These are phyloP conservation scores for Acipenser transmontanus DNA, from an alignment of 2,797 vertebrate species.

Conservation along the genomic window DNA sequence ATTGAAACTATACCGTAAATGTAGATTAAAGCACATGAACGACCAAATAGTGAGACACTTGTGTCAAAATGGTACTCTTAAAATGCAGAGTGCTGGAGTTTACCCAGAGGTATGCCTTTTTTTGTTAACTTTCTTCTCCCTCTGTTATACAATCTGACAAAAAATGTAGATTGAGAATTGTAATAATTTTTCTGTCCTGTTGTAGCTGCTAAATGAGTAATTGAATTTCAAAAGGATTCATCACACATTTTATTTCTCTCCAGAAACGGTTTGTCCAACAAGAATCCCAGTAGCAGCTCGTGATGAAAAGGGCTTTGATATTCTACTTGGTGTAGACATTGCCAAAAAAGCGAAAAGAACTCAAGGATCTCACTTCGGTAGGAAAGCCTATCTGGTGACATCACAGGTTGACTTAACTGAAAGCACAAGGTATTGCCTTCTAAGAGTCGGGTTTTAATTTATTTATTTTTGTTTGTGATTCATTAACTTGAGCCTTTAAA, in stretches of 20 bases:
- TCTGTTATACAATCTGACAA: too few species aligned
- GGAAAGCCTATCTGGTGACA: conserved; percentile 84
- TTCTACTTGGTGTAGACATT: conserved; percentile 82
- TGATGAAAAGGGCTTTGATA: conserved; percentile 94
- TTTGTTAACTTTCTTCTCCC: too few species aligned
- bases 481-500: neutral
- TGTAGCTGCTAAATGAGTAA: neutral
- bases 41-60: too few species aligned
- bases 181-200: too few species aligned
- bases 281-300: conserved; percentile 83
- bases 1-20: too few species aligned
- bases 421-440: conserved; percentile 70
- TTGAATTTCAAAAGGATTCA: neutral
- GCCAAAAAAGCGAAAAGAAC: conserved; percentile 86
- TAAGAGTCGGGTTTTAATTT: neutral
- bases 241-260: conserved; percentile 18
- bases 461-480: conserved; percentile 3
- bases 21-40: too few species aligned
- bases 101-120: too few species aligned
- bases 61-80: too few species aligned
- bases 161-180: too few species aligned
- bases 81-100: too few species aligned
- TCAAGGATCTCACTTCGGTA: conserved; percentile 71
- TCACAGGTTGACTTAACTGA: conserved; percentile 78
- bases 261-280: conserved; percentile 90